phyloP scores from a whole-genome alignment of 2,797 vertebrate species.

The Rhodeus uyekii region DNA sequence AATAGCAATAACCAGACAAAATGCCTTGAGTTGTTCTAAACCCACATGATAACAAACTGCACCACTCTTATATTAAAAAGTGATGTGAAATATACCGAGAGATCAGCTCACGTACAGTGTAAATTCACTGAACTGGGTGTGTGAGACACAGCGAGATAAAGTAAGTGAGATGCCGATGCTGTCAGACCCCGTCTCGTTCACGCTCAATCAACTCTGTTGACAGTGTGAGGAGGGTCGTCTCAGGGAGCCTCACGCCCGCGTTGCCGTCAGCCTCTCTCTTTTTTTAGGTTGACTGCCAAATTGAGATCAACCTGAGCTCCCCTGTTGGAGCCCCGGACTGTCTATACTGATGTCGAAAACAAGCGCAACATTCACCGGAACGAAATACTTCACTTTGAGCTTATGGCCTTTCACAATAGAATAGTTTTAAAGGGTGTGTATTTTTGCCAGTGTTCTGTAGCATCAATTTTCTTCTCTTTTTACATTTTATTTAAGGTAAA shows the following conservation, averaged over 20 bases:
- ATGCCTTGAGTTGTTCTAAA: neutral
- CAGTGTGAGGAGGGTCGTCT: constrained; percentile 35
- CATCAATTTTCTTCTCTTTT: neutral
- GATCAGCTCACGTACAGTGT: constrained; percentile 1
- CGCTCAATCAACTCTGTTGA: constrained; percentile 33
- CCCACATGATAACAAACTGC: neutral
- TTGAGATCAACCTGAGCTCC: constrained; percentile 20
- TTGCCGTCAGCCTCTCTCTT: constrained; percentile 12
- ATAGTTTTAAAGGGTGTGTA: neutral
- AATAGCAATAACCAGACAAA: neutral
- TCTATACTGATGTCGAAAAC: constrained; percentile 9
- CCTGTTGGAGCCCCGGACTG: neutral
- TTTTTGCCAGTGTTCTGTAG: neutral
- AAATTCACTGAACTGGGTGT: neutral
- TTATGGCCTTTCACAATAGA: neutral
- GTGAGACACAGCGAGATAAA: constrained; percentile 10
- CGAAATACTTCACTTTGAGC: constrained; percentile 15
- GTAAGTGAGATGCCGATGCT: constrained; percentile 12
- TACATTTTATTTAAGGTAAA: neutral
- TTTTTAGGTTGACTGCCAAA: constrained; percentile 31
- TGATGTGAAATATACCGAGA: neutral
- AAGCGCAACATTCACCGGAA: neutral
- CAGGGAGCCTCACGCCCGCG: constrained; percentile 8
- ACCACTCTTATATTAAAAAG: neutral
- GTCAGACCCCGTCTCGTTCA: constrained; percentile 30